Evolutionary conservation across 2,113 vertebrate genomes (phyloP).

Genomic region (Helogale parvula): DNA sequence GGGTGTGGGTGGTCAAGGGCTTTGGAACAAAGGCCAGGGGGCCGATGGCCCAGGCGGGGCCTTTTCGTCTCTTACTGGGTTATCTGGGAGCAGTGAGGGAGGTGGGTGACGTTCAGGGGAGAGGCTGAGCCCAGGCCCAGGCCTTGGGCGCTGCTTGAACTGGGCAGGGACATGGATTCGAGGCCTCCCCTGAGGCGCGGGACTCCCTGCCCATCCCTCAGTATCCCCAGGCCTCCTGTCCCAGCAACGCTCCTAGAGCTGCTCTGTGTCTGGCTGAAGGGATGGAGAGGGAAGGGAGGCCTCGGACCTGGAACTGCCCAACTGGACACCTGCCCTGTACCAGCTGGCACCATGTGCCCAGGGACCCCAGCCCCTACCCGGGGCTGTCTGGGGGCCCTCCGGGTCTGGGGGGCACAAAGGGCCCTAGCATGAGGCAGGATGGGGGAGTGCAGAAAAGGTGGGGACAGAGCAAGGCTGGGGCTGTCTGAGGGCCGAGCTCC

Average conservation of each 20-base stretch:
- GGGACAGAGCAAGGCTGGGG: neutral
- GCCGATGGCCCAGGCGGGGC: no score
- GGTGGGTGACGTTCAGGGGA: neutral
- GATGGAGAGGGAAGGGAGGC: neutral
- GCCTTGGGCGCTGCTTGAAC: neutral
- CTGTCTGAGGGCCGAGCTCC: neutral
- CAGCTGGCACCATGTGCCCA: rapidly evolving
- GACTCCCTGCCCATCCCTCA: neutral
- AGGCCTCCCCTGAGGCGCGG: no score
- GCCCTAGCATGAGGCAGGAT: neutral
- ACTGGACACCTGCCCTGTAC: neutral
- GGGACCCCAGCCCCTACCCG: neutral
- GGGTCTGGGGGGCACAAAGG: neutral
- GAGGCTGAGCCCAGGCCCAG: neutral
- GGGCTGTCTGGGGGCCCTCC: neutral
- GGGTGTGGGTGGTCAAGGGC: neutral
- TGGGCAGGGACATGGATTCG: neutral
- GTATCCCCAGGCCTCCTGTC: neutral
- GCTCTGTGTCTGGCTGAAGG: rapidly evolving
- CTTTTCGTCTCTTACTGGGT: neutral
- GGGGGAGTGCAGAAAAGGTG: neutral
- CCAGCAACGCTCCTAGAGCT: neutral
- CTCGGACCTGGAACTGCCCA: neutral
- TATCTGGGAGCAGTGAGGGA: no score
- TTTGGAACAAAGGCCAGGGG: no score